Conservation (phyloP, 2,888 invertebrate genomes). For the Monopis laevigella region DNA sequence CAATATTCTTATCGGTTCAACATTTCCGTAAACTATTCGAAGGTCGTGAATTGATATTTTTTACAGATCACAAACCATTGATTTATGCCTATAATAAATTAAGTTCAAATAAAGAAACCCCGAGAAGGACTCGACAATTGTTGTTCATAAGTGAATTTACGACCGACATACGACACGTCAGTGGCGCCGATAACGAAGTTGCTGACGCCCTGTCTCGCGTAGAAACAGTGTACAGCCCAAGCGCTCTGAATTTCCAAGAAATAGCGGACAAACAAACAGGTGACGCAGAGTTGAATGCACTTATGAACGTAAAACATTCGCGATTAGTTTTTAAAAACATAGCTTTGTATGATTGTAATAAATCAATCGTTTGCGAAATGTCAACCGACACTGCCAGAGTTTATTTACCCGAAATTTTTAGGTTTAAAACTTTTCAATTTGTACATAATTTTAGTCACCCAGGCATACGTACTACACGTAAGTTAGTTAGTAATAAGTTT, state of each 20-base stretch:
- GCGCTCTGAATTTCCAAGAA: slow-evolving; percentile 4
- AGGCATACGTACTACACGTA: slow-evolving; percentile 3
- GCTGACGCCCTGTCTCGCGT: slow-evolving; percentile 10
- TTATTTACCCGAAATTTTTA: slow-evolving; percentile 19
- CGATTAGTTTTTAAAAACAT: slow-evolving; percentile 14
- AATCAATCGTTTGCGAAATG: slow-evolving; percentile 18
- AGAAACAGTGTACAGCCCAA: slow-evolving; percentile 4
- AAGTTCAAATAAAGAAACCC: slow-evolving; percentile 15
- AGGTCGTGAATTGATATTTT: slow-evolving; percentile 6
- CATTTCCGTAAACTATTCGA: background rate
- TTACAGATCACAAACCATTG: slow-evolving; percentile 17
- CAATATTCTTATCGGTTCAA: slow-evolving; percentile 14
- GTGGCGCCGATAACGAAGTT: background rate
- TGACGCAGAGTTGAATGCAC: slow-evolving; percentile 10
- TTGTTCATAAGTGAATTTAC: slow-evolving; percentile 19
- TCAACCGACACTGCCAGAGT: slow-evolving; percentile 17
- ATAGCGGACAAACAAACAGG: slow-evolving; percentile 1
- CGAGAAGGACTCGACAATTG: slow-evolving; percentile 17
- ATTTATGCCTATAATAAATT: slow-evolving; percentile 16
- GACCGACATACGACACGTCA: slow-evolving; percentile 11
- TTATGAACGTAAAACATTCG: background rate
- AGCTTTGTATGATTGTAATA: slow-evolving; percentile 8
- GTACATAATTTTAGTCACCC: slow-evolving; percentile 19
- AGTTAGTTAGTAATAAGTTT: background rate
- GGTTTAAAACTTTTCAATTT: slow-evolving; percentile 16